phyloP scores from a whole-genome alignment of 2,797 vertebrate genomes.

The Pseudomugil tenellus region DNA sequence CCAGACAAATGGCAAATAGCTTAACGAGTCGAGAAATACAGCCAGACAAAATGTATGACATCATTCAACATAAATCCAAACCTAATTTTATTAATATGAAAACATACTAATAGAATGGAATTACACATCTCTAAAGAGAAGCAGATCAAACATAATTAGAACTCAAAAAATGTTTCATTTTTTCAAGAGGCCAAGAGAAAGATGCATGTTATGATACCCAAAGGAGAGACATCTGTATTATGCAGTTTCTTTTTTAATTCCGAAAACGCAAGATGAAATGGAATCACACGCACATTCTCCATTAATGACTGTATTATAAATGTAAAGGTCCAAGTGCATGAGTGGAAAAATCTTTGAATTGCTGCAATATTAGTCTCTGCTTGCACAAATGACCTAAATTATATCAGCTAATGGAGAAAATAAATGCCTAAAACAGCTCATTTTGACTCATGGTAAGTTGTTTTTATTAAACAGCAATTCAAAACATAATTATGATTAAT shows the following conservation, averaged over 20 bases:
- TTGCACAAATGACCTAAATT: constrained; percentile 21
- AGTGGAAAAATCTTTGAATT: constrained; percentile 7
- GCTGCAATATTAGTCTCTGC: constrained; percentile 7
- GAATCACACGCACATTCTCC: constrained; percentile 7
- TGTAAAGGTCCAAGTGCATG: constrained; percentile 17
- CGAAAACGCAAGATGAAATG: constrained; percentile 16
- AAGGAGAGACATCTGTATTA: constrained; percentile 24
- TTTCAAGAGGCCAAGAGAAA: no score
- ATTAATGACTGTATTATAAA: constrained; percentile 7
- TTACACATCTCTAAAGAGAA: constrained; percentile 21
- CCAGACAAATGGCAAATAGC: constrained; percentile 20
- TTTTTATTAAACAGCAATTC: neutral
- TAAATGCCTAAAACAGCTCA: neutral
- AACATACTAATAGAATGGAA: constrained; percentile 9
- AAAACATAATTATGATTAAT: neutral
- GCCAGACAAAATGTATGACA: constrained; percentile 4
- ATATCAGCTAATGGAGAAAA: constrained; percentile 29
- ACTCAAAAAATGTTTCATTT: no score
- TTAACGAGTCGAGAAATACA: constrained; percentile 26
- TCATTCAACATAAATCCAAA: constrained; percentile 16
- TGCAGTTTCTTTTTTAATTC: constrained; percentile 16
- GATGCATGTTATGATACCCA: no score
- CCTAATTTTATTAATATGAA: constrained; percentile 22
- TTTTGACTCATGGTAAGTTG: neutral
- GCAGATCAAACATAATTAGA: constrained; percentile 26